Evolutionary conservation across 2,888 invertebrate genomes (phyloP), one percentile per base, ranked within the genome.

Genomic region (Drosophila ustulata): DNA sequence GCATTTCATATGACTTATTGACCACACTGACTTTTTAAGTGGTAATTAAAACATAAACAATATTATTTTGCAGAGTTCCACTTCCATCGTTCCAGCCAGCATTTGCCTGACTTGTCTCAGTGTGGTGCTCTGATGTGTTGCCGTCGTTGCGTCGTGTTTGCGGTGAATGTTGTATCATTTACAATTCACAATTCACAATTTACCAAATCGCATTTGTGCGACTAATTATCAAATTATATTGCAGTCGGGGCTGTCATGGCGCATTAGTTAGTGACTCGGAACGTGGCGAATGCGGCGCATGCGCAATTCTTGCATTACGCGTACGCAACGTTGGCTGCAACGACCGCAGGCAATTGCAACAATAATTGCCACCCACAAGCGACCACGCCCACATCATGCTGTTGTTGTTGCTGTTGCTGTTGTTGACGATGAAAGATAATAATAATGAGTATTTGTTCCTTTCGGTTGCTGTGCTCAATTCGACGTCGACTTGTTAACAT

Each of bases 401-500:
- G 26, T 13, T 66, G 49, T 7, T 51, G 57, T 11, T 52, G 39
- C 4, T 52, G 57, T 11, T 59, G 73, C 64, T 69, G 57, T n/a
- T n/a, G n/a, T n/a, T 13, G 28, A 34, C 59, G 61, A 47, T 69
- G 57, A 59, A n/a, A 52, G 61, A 66, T 80, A 65, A 72, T 72
- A 65, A 67, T 80, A 75, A 78, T 83, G 50, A 75, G 64, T 57
- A 45, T 41, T 51, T 62, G 56, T 50, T 59, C 47, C 62, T 56
- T 63, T 56, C 37, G 32, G 51, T 43, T 59, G 25, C 23, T 63
- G 46, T 71, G 79, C 64, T 83, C 69, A 56, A 75, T 66, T 79
- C 65, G 58, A 73, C 26, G 61, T 5, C 4, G 34, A 76, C 79
- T 89, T 90, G 89, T 90, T 90, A 89, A 90, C 90, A 90, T 81